Percentiles rank a stretch among this genome's conserved stretches.
Evolutionary conservation across 1,140 invertebrate genomes (phyloP).

Genomic region (Bombus pascuorum): DNA sequence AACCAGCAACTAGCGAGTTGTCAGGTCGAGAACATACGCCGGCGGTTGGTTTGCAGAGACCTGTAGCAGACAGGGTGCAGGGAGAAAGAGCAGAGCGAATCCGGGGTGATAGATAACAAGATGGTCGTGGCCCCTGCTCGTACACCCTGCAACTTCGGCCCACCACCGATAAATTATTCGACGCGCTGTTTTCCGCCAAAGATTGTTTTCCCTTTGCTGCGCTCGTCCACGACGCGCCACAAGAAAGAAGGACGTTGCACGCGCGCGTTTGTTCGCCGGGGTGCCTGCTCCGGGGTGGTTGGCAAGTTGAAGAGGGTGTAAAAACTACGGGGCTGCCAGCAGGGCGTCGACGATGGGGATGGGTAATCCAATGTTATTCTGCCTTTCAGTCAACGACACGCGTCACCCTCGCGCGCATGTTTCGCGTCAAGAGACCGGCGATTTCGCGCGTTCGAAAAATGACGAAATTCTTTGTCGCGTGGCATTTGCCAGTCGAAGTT

Average conservation of each 20-base stretch:
- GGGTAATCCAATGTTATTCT: conserved; percentile 62
- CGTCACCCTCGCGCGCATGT: background rate
- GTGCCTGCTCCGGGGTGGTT: background rate
- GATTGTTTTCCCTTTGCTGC: conserved; percentile 60
- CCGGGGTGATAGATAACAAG: conserved; percentile 59
- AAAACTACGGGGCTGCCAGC: conserved; percentile 38
- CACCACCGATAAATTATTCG: conserved; percentile 67
- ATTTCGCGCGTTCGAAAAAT: background rate
- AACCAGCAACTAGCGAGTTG: background rate
- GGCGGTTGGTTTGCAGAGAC: conserved; percentile 21
- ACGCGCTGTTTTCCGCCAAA: conserved; percentile 66
- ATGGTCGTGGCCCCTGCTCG: conserved; percentile 36
- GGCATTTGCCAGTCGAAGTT: too few species aligned
- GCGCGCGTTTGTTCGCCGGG: too few species aligned
- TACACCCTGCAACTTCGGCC: conserved; percentile 48
- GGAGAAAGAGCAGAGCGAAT: background rate
- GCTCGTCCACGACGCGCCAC: background rate
- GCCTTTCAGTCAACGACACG: conserved; percentile 48
- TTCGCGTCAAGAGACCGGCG: background rate
- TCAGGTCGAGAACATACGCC: background rate
- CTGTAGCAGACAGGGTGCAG: conserved; percentile 22
- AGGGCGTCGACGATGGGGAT: conserved; percentile 38
- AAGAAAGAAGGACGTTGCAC: conserved; percentile 19
- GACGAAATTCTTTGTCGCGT: background rate
- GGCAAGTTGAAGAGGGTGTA: conserved; percentile 34